A percentile compares a stretch with the other conserved stretches of the same genome.
phyloP scores from a whole-genome alignment of 2,888 invertebrate species.

The Zygothrica quintamaculata region DNA sequence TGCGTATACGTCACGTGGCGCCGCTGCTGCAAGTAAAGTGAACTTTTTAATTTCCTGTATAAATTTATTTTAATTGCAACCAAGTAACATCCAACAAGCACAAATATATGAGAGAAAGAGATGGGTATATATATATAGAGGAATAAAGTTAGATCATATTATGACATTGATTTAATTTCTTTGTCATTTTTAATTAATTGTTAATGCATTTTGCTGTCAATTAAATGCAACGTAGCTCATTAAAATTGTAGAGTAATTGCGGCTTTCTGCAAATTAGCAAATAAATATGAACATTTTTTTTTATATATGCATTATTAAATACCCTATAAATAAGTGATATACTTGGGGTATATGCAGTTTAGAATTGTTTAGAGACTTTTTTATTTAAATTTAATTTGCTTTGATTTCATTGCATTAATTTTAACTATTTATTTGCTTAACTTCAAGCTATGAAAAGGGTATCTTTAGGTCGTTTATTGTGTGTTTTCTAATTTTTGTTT shows the following conservation, averaged over 20 bases:
- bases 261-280: constrained; percentile 28
- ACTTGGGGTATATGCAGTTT: no score
- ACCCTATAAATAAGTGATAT: no score
- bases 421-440: no score
- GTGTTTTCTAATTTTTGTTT: constrained; percentile 9
- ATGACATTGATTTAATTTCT: constrained; percentile 46
- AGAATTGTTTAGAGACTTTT: no score
- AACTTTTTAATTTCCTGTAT: constrained; percentile 57
- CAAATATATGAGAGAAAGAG: constrained; percentile 14
- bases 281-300: constrained; percentile 35
- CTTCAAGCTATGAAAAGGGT: no score
- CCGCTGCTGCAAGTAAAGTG: constrained; percentile 36
- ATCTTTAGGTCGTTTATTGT: no score
- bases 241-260: constrained; percentile 34
- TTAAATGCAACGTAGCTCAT: constrained; percentile 53
- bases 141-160: no score
- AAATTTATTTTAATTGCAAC: constrained; percentile 70
- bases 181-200: constrained; percentile 64
- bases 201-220: constrained; percentile 57
- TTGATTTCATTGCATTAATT: no score
- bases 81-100: constrained; percentile 28
- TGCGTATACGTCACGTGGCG: constrained; percentile 75
- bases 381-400: no score
- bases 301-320: no score
- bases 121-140: no score